phyloP scores from a whole-genome alignment of 2,113 vertebrate genomes.

The Gallinago media region DNA sequence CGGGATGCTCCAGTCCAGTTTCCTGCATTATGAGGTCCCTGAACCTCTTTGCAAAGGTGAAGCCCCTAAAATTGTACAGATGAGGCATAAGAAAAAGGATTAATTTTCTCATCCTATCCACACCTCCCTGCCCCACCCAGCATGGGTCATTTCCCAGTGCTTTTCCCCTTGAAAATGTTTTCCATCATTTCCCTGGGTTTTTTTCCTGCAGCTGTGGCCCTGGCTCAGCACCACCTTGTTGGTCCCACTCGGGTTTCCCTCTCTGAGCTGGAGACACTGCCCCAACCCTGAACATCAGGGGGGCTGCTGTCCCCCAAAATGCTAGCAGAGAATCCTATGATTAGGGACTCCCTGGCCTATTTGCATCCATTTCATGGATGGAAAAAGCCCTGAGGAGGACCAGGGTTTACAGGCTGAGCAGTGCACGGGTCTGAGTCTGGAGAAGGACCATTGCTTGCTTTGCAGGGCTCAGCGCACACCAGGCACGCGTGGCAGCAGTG shows the following conservation, averaged over 20 bases:
- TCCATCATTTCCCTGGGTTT: background rate
- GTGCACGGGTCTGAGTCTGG: background rate
- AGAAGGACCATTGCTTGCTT: fast-evolving
- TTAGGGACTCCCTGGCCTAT: background rate
- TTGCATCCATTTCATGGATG: fast-evolving
- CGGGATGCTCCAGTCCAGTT: background rate
- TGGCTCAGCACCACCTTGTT: background rate
- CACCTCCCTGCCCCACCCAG: background rate
- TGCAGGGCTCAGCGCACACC: background rate
- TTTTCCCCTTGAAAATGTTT: background rate
- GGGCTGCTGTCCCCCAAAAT: background rate
- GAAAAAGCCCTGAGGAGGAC: background rate
- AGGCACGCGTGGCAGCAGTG: fast-evolving
- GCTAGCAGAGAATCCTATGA: background rate
- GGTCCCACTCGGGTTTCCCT: background rate
- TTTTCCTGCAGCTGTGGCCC: background rate
- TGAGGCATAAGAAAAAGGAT: background rate
- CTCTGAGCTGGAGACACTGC: background rate
- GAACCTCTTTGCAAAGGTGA: background rate
- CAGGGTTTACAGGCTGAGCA: background rate
- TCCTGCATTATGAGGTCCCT: background rate
- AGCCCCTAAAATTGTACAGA: background rate
- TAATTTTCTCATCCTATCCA: background rate
- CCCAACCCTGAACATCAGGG: background rate
- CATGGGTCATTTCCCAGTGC: background rate